Conservation (phyloP, 53 echinoderm and acorn worm genomes). For the Crossaster papposus region DNA sequence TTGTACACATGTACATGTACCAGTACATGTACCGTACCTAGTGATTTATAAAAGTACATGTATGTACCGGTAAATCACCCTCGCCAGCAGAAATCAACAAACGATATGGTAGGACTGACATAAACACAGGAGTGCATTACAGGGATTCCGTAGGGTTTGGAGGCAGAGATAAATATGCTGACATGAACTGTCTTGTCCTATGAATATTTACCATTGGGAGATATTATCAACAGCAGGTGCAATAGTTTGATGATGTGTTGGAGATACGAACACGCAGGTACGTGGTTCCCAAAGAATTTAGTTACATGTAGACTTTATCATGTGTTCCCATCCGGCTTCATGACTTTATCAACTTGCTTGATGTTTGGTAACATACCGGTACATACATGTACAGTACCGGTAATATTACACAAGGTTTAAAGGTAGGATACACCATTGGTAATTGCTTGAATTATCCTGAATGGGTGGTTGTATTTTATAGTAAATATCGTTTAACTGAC, state of each 20-base stretch:
- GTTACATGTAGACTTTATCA: neutral
- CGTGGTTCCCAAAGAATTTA: neutral
- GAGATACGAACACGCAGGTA: neutral
- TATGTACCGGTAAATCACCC: too few relatives aligned
- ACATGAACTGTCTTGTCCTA: constrained; percentile 15
- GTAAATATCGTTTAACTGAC: too few relatives aligned
- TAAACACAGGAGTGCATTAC: constrained; percentile 35
- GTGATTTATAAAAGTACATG: constrained; percentile 23
- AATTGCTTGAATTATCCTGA: too few relatives aligned
- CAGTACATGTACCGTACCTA: too few relatives aligned
- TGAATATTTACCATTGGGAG: constrained; percentile 26
- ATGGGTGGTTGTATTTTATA: too few relatives aligned
- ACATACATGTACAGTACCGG: too few relatives aligned
- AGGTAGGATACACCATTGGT: too few relatives aligned
- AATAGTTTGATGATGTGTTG: neutral
- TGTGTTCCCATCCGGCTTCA: too few relatives aligned
- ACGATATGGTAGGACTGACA: constrained; percentile 16
- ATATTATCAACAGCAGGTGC: constrained; percentile 38
- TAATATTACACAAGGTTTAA: too few relatives aligned
- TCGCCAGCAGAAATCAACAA: constrained; percentile 19
- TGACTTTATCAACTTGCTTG: neutral
- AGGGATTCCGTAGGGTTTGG: constrained; percentile 21
- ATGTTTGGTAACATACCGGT: too few relatives aligned
- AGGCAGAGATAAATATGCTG: neutral
- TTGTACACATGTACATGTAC: too few relatives aligned